Evolutionary conservation across 2,888 invertebrate genomes (phyloP), one percentile per base, ranked within the genome.

Genomic region (Syritta pipiens): DNA sequence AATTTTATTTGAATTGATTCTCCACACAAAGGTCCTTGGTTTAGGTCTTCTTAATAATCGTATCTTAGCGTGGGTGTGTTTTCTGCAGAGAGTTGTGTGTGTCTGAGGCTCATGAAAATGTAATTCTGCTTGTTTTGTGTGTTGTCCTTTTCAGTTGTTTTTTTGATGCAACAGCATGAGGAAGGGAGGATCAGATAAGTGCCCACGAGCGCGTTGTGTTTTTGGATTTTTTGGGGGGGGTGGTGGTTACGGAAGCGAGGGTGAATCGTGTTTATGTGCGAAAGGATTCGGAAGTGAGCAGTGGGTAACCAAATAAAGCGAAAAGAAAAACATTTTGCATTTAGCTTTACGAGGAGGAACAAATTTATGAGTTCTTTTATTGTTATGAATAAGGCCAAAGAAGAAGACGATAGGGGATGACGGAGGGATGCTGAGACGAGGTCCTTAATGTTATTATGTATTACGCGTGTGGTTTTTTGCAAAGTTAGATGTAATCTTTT

Each of bases 1-100:
- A 37, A 37, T 57, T 65, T 76, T 57, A 76, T 76, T 69, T 59
- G 51, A 69, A 76, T 69, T 76, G 76, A 69, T 76, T 76, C 44
- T 10, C 9, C 17, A 14, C 10, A 26, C 14, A 51, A 10, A 46
- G 28, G 28, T 62, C 48, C 53, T 55, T 62, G n/a, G 7, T 53
- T 20, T 6, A 42, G 17, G 14, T 40, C 40, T 19, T 1, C 28
- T 30, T 20, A 44, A 60, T 53, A 60, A 49, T 14, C 26, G 40
- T 40, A 20, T n/a, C 20, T 48, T 32, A 24, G 37, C 22, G 20
- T n/a, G 42, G 32, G 32, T 6, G 1, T 10, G 19, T 17, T 19
- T 10, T 22, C 12, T 44, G 7, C 14, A 4, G 24, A 9, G 1
- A 1, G 28, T 17, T 7, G 20, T 1, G 20, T 62, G 14, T 17